Base-by-base conservation (phyloP, 1,140 invertebrate species). In the Leptonema lineaticorne region DNA sequence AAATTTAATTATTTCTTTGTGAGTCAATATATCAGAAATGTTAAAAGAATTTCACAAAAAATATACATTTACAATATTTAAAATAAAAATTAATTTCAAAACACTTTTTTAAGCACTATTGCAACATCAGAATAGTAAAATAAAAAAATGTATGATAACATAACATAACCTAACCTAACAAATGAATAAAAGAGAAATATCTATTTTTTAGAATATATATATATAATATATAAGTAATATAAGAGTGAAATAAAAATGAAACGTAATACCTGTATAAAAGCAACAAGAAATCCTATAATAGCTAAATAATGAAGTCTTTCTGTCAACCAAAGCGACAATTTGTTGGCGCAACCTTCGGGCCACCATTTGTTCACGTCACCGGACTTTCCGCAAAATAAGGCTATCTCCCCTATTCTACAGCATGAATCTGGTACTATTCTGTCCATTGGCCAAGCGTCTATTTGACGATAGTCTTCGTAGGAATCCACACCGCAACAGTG, bases 401-500 rank as follows among this genome's bases (percentile, higher is more conserved):
- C 29, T n/a, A 16, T 14, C 24, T 50, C 20, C 6, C 37, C 62
- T 78, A 78, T 26, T n/a, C 86, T 75, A 76, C 93, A 95, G 75
- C 93, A 95, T 0, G 91, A 92, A 69, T 90, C 87, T 1, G 92
- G 92, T 0, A 94, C 91, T 73, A 85, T 86, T 63, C 87, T 84
- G 67, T 89, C 84, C 18, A 84, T 81, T 1, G 88, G 88, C 91
- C 91, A 93, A 0, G 90, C 89, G 26, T 86, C 82, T n/a, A 92
- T 89, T 72, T 89, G 84, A 77, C 88, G 92, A 92, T 92, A 95
- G 75, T 95, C 92, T 59, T 87, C 87, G 74, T 92, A 91, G 28
- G 88, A 88, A 45, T 87, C 83, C 0, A 95, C 90, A n/a, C 93
- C 93, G 77, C 93, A 95, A 74, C 93, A 95, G 59, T 89, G 85